Evolutionary conservation across 2,113 vertebrate species (phyloP).

Genomic region (Leptodactylus fuscus): DNA sequence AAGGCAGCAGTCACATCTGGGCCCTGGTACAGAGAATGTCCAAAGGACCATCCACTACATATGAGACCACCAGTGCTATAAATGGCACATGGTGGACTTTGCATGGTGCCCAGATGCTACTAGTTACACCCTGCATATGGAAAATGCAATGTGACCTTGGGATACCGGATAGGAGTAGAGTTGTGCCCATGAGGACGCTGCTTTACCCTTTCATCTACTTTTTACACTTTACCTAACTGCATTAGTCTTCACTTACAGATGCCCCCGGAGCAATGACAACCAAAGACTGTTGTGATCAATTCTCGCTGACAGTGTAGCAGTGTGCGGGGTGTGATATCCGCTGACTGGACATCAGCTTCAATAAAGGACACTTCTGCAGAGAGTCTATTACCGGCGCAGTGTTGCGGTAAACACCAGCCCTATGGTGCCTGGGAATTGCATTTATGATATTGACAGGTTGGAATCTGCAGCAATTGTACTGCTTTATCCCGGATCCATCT

Average conservation of each 20-base stretch:
- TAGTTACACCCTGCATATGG: neutral
- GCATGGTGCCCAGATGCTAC: neutral
- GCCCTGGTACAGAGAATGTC: no score
- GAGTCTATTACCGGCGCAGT: constrained; percentile 9
- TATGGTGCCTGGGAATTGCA: neutral
- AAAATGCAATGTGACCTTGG: neutral
- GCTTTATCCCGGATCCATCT: constrained; percentile 55
- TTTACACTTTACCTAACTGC: neutral
- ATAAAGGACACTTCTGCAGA: constrained; percentile 15
- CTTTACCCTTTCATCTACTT: neutral
- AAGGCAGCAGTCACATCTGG: no score
- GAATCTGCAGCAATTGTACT: neutral
- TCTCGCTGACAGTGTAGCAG: neutral
- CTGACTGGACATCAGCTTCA: neutral
- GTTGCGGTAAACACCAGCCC: constrained; percentile 14
- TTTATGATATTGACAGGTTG: neutral
- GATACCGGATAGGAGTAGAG: neutral
- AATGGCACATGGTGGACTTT: no score
- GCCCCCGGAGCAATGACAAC: neutral
- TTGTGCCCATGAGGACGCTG: neutral
- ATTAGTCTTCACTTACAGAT: neutral
- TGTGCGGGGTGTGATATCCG: neutral
- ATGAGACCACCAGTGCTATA: no score
- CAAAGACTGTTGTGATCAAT: constrained; percentile 10
- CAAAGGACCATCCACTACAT: no score